phyloP scores from a whole-genome alignment of 2,113 vertebrate genomes.

The Oncorhynchus kisutch region DNA sequence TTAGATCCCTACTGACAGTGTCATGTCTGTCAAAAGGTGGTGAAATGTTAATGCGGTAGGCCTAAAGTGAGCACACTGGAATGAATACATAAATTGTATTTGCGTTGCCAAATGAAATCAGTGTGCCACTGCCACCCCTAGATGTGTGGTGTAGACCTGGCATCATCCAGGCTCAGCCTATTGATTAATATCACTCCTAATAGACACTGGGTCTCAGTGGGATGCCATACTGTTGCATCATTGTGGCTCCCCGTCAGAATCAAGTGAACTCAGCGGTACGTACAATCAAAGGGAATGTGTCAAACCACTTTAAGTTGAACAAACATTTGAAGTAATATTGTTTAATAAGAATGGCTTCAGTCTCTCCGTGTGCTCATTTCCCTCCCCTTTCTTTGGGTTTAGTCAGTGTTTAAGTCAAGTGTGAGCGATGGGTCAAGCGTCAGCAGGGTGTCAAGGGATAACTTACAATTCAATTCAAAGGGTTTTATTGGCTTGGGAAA shows the following conservation, averaged over 20 bases:
- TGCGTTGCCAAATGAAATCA: neutral
- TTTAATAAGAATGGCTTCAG: no score
- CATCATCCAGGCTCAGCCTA: neutral
- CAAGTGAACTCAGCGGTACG: neutral
- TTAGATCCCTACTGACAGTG: neutral
- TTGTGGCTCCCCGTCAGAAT: neutral
- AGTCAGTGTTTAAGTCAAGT: neutral
- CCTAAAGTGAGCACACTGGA: neutral
- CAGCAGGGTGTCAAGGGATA: neutral
- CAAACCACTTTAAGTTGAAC: no score
- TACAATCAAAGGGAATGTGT: neutral
- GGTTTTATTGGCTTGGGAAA: conserved; percentile 24
- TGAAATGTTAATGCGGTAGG: neutral
- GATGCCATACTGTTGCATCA: neutral
- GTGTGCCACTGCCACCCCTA: neutral
- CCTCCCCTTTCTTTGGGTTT: neutral
- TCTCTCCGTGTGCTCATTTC: neutral
- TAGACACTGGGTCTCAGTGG: no score
- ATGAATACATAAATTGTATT: neutral
- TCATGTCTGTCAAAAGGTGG: neutral
- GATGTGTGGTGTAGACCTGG: neutral
- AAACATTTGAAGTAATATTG: no score
- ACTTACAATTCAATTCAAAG: neutral
- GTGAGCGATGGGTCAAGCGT: neutral
- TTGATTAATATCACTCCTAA: no score